Evolutionary conservation across 1,140 invertebrate species (phyloP).

Genomic region (Pseudomyrmex cubaensis): DNA sequence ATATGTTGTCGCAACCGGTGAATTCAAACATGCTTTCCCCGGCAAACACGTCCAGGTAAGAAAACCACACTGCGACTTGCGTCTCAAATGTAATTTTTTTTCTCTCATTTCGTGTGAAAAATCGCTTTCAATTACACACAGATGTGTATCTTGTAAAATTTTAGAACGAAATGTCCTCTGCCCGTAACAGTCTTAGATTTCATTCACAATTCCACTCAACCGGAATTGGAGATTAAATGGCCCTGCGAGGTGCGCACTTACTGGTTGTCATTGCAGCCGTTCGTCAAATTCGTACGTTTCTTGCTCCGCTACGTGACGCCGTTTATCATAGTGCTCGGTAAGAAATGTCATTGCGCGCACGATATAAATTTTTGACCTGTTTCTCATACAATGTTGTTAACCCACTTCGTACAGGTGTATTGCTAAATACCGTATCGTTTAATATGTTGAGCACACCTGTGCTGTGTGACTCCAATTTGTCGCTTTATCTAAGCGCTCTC

Average conservation of each 20-base stretch:
- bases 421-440: constrained; percentile 76
- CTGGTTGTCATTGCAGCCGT: constrained; percentile 76
- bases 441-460: constrained; percentile 74
- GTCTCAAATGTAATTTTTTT: not conserved
- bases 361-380: not conserved
- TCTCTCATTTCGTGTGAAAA: no score
- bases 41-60: constrained; percentile 52
- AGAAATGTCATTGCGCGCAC: constrained; percentile 26
- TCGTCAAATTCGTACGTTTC: constrained; percentile 74
- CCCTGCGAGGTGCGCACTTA: constrained; percentile 79
- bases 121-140: not conserved
- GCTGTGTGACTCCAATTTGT: constrained; percentile 75
- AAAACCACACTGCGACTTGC: not conserved
- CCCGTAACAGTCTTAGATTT: constrained; percentile 75
- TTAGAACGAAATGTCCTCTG: constrained; percentile 62
- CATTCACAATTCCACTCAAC: constrained; percentile 70
- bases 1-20: constrained; percentile 42
- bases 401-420: constrained; percentile 70
- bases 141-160: not conserved
- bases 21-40: constrained; percentile 12
- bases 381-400: constrained; percentile 45
- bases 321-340: constrained; percentile 78
- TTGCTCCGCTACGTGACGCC: constrained; percentile 77
- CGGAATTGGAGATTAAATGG: constrained; percentile 75
- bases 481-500: constrained; percentile 78